phyloP scores from a whole-genome alignment of 1,140 invertebrate genomes.

The Diploscapter pachys region DNA sequence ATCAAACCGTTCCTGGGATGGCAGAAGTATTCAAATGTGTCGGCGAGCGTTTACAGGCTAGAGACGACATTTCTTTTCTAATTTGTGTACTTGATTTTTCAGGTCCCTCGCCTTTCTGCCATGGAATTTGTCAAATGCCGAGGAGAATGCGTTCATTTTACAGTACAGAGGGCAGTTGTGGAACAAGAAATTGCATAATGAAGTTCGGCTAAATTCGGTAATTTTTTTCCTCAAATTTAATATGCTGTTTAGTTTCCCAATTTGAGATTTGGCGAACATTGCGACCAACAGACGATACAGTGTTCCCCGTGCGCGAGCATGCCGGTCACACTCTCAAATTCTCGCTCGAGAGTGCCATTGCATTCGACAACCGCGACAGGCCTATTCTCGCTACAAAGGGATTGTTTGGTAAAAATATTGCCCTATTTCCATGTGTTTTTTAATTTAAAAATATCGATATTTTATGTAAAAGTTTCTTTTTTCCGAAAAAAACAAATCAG shows the following conservation, averaged over 20 bases:
- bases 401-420: constrained; percentile 24
- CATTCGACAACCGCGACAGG: constrained; percentile 46
- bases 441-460: too few relatives aligned
- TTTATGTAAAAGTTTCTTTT: too few relatives aligned
- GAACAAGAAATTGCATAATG: constrained; percentile 38
- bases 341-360: constrained; percentile 49
- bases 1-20: constrained; percentile 54
- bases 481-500: too few relatives aligned
- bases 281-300: constrained; percentile 38
- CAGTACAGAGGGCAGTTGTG: constrained; percentile 35
- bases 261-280: constrained; percentile 52
- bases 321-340: constrained; percentile 57
- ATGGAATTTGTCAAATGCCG: constrained; percentile 51
- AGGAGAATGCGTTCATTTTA: constrained; percentile 49
- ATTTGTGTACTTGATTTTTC: not conserved
- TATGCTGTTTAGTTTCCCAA: not conserved
- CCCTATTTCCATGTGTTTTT: not conserved
- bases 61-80: not conserved
- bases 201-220: constrained; percentile 48
- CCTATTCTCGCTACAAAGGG: constrained; percentile 47
- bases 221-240: constrained; percentile 3
- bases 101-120: constrained; percentile 38
- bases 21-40: constrained; percentile 48
- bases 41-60: constrained; percentile 31
- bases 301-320: constrained; percentile 53